A percentile compares a stretch with the other conserved stretches of the same genome.
phyloP scores from a whole-genome alignment of 30 jellyfish, hydroid and myxozoan genomes.

The Pseudorhiza aurosa region DNA sequence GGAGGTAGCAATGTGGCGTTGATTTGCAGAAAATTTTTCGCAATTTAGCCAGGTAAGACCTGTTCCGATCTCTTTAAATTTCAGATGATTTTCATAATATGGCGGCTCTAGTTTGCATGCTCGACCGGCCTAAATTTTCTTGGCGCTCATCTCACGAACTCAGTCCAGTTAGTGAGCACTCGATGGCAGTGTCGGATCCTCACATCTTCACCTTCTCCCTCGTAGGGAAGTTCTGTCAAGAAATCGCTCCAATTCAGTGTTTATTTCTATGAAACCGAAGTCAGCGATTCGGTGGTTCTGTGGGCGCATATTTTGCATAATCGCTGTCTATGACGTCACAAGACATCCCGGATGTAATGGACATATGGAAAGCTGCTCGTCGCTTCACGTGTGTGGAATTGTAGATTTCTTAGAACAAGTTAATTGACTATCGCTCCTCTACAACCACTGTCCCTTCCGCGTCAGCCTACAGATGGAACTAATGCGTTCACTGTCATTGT shows the following conservation, averaged over 20 bases:
- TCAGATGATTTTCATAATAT: not conserved
- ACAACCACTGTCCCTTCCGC: too few species aligned
- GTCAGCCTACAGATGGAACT: too few species aligned
- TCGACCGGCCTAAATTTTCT: constrained; percentile 32
- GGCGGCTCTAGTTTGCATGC: constrained; percentile 32
- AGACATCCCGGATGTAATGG: constrained; percentile 43
- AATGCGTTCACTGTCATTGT: too few species aligned
- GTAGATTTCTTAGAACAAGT: not conserved
- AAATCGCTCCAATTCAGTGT: constrained; percentile 63
- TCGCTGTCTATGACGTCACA: constrained; percentile 40
- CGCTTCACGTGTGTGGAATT: not conserved
- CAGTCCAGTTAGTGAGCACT: not conserved
- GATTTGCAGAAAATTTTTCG: constrained; percentile 27
- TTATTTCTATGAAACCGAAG: constrained; percentile 72
- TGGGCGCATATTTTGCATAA: constrained; percentile 80
- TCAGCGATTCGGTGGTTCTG: constrained; percentile 75
- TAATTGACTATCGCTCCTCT: too few species aligned
- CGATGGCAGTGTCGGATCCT: not conserved
- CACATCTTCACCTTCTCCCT: not conserved
- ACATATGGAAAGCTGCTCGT: not conserved
- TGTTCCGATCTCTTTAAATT: not conserved
- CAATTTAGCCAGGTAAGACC: constrained; percentile 3
- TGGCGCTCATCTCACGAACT: constrained; percentile 10
- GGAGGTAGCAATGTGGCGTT: constrained; percentile 11
- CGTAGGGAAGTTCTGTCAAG: constrained; percentile 22